Conservation (phyloP, 2,888 invertebrate species). For the Tachina lurida region DNA sequence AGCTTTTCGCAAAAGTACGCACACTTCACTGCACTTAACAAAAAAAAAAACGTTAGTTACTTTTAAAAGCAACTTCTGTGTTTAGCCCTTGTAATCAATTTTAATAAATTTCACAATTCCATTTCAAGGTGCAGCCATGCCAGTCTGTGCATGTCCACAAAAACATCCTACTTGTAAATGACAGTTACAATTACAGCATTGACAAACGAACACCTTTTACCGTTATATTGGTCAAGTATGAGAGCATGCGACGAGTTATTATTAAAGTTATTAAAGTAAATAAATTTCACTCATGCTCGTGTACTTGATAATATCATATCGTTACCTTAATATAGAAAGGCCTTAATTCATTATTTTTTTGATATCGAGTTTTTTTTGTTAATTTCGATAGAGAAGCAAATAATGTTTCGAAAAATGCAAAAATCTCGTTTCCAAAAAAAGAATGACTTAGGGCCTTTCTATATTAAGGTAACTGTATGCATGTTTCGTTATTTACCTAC, state of each 20-base stretch:
- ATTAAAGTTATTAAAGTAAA: constrained; percentile 1
- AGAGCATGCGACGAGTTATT: not conserved
- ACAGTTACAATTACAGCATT: constrained; percentile 27
- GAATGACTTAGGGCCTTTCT: no score
- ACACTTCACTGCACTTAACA: no score
- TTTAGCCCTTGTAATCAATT: not conserved
- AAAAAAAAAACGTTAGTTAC: no score
- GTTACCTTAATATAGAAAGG: not conserved
- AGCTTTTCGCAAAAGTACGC: no score
- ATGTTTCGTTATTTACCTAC: not conserved
- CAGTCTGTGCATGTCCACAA: not conserved
- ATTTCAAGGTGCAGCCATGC: constrained; percentile 8
- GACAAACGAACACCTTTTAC: constrained; percentile 13
- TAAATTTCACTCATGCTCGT: constrained; percentile 12
- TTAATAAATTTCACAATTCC: not conserved
- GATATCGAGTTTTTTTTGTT: not conserved
- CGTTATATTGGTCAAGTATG: constrained; percentile 43
- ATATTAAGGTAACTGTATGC: not conserved
- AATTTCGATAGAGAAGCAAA: no score
- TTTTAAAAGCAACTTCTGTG: not conserved
- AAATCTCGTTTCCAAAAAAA: no score
- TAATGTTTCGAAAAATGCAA: no score
- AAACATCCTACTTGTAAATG: constrained; percentile 27
- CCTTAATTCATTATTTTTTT: no score
- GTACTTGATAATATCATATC: constrained; percentile 19